These are phyloP conservation scores for Dendroctonus ponderosae DNA, from an alignment of 1,140 invertebrate genomes.

Conservation along the genomic window DNA sequence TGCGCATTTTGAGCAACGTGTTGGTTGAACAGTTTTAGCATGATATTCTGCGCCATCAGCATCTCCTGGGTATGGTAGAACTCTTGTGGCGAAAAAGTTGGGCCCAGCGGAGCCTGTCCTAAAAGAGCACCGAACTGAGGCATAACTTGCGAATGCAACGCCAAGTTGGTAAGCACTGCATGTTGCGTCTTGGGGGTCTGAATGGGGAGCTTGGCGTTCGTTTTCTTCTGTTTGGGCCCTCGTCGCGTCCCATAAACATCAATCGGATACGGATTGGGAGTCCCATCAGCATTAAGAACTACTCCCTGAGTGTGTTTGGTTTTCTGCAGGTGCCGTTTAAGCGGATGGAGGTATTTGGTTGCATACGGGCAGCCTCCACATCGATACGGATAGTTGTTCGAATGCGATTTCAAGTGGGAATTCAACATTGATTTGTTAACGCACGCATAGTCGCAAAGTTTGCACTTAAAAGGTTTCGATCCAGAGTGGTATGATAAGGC, in stretches of 20 bases:
- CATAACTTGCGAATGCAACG: constrained; percentile 21
- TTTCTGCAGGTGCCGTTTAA: constrained; percentile 94
- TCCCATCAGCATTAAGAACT: constrained; percentile 84
- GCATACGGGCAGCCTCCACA: constrained; percentile 95
- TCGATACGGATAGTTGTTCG: constrained; percentile 93
- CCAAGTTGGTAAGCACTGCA: no score
- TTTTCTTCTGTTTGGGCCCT: constrained; percentile 72
- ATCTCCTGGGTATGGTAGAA: constrained; percentile 23
- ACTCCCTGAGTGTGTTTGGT: constrained; percentile 83
- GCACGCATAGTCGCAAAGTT: constrained; percentile 84
- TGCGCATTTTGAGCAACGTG: not conserved
- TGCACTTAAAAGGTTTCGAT: constrained; percentile 96
- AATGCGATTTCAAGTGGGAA: constrained; percentile 97
- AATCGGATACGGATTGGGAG: constrained; percentile 81
- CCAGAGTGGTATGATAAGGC: constrained; percentile 87
- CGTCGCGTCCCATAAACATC: constrained; percentile 86
- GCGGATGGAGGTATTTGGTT: constrained; percentile 96
- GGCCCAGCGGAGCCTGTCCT: constrained; percentile 47
- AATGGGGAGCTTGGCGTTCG: no score
- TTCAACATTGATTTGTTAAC: constrained; percentile 99
- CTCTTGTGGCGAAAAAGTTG: constrained; percentile 46
- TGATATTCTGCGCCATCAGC: no score
- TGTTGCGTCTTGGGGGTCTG: no score
- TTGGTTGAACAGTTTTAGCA: not conserved
- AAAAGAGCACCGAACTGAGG: constrained; percentile 44